Evolutionary conservation across 92 coral and sea anemone genomes (phyloP).

Genomic region (Desmophyllum pertusum): DNA sequence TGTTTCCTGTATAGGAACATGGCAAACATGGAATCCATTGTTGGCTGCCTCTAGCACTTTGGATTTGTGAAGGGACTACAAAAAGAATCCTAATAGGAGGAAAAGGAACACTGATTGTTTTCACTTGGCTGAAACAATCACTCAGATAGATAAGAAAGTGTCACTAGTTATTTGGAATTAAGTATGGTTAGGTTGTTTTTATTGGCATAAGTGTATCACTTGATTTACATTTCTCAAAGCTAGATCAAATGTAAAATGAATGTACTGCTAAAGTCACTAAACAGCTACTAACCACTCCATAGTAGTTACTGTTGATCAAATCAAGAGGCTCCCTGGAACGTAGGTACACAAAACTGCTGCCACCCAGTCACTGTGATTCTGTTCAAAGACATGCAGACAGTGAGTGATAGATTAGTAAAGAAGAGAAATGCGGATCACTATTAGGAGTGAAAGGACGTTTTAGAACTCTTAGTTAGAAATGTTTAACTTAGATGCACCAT

Average conservation of each 20-base stretch:
- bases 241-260: no score
- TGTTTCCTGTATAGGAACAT: constrained; percentile 73
- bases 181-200: no score
- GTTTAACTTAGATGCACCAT: no score
- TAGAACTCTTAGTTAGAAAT: no score
- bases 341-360: constrained; percentile 96
- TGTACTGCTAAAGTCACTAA: no score
- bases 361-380: constrained; percentile 99
- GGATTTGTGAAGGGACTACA: constrained; percentile 66
- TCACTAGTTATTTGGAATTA: no score
- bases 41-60: constrained; percentile 92
- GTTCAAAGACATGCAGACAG: neutral
- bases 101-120: neutral
- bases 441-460: no score
- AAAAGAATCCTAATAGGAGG: constrained; percentile 67
- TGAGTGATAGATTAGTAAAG: no score
- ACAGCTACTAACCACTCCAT: constrained; percentile 84
- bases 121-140: neutral
- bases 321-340: constrained; percentile 87
- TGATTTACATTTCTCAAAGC: no score
- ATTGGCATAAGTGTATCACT: no score
- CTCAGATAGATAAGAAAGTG: no score
- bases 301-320: constrained; percentile 98
- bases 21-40: constrained; percentile 75
- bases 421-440: neutral